Conservation (phyloP, 2,113 vertebrate species). For the Takifugu flavidus region DNA sequence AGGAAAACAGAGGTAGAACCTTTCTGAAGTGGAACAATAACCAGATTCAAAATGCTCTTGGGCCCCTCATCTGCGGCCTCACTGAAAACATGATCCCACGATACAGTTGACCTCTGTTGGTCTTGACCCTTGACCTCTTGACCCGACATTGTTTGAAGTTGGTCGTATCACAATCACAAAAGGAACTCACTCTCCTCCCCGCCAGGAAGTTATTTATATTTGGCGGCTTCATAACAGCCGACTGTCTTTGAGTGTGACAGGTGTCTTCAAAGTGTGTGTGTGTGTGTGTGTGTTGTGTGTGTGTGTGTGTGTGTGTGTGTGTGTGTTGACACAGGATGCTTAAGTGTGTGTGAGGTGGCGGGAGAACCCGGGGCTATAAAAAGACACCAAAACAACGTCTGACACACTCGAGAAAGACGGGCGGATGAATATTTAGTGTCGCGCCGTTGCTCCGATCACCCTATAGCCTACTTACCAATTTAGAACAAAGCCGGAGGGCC, state of each 20-base stretch:
- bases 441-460: slow-evolving; percentile 11
- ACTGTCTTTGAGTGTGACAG: slow-evolving; percentile 40
- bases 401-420: slow-evolving; percentile 21
- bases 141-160: neutral
- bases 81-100: too few species aligned
- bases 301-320: slow-evolving; percentile 15
- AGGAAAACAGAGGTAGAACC: too few species aligned
- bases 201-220: slow-evolving; percentile 26
- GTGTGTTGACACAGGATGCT: neutral
- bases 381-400: slow-evolving; percentile 58
- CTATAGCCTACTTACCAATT: slow-evolving; percentile 46
- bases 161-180: neutral
- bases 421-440: slow-evolving; percentile 43
- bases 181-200: neutral
- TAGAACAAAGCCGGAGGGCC: slow-evolving; percentile 31
- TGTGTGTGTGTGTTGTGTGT: neutral
- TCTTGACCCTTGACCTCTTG: too few species aligned
- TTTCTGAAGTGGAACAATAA: too few species aligned
- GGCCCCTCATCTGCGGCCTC: too few species aligned
- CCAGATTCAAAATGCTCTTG: too few species aligned
- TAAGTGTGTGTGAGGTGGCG: slow-evolving; percentile 23
- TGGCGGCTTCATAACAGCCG: slow-evolving; percentile 2
- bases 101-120: too few species aligned
- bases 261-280: slow-evolving; percentile 20
- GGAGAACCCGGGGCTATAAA: slow-evolving; percentile 54